Conservation (phyloP, 1,140 invertebrate species). For the Neodiprion pinetum region DNA sequence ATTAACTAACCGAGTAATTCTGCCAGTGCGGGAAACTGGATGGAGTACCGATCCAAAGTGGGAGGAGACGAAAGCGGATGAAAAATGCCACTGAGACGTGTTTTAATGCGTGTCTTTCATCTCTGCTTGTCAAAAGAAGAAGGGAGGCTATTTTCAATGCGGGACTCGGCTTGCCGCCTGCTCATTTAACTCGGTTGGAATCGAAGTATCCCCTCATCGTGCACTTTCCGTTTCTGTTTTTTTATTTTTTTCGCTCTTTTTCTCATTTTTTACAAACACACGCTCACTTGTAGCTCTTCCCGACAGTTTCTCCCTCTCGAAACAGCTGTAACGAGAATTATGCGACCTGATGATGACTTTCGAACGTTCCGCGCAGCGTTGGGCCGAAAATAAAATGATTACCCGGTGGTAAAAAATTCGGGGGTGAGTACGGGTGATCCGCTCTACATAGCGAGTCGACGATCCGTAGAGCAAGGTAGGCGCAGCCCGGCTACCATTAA, state of each 20-base stretch:
- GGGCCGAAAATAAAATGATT: no score
- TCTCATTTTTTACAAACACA: no score
- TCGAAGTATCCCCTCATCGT: no score
- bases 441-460: constrained; percentile 3
- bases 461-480: neutral
- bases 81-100: constrained; percentile 1
- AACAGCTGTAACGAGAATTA: no score
- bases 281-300: no score
- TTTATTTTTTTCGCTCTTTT: no score
- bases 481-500: neutral
- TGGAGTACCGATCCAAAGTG: neutral
- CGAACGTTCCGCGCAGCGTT: no score
- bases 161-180: neutral
- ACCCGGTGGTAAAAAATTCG: no score
- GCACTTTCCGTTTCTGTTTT: no score
- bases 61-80: neutral
- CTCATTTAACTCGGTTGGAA: neutral
- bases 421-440: neutral
- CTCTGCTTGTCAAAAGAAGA: neutral
- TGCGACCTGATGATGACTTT: no score
- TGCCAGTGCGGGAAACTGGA: no score
- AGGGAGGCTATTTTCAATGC: constrained; percentile 3
- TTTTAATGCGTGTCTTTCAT: constrained; percentile 12
- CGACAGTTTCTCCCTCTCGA: no score
- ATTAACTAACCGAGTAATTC: constrained; percentile 28